These are phyloP conservation scores for Salpingus planirostris DNA, from an alignment of 2,888 invertebrate species.

Conservation along the genomic window DNA sequence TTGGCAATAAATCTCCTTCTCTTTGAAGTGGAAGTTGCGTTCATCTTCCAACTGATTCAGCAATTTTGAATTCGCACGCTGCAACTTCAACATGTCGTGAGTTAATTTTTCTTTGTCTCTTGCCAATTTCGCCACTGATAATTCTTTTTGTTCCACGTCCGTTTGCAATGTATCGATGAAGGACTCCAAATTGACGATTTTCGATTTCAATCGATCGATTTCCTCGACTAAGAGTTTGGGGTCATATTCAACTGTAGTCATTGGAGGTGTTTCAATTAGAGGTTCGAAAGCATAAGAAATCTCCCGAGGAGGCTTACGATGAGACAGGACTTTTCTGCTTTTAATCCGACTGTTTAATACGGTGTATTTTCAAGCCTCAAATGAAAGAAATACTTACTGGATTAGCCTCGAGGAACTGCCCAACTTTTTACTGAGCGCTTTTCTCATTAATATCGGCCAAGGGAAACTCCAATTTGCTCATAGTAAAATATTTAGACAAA, in stretches of 20 bases:
- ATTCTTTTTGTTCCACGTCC: slow-evolving; percentile 43
- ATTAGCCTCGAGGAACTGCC: slow-evolving; percentile 27
- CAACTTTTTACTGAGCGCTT: slow-evolving; percentile 26
- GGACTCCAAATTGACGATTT: slow-evolving; percentile 42
- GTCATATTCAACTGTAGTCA: background rate
- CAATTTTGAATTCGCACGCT: slow-evolving; percentile 43
- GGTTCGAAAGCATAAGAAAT: background rate
- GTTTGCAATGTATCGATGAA: slow-evolving; percentile 41
- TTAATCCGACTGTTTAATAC: too few relatives aligned
- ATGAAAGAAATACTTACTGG: slow-evolving; percentile 20
- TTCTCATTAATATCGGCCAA: slow-evolving; percentile 21
- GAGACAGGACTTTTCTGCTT: background rate
- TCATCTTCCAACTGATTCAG: slow-evolving; percentile 49
- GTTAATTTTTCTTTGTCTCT: slow-evolving; percentile 47
- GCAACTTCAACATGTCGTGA: slow-evolving; percentile 43
- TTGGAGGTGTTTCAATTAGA: background rate
- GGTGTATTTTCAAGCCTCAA: too few relatives aligned
- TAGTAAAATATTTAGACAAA: background rate
- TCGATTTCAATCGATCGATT: slow-evolving; percentile 31
- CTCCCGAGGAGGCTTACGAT: background rate
- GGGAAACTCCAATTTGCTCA: background rate
- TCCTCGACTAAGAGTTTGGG: slow-evolving; percentile 21
- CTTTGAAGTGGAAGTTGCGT: slow-evolving; percentile 46
- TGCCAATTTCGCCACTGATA: slow-evolving; percentile 41
- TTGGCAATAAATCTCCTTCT: slow-evolving; percentile 46